A percentile compares a stretch with the other conserved stretches of the same genome.
Conservation (phyloP, 2,888 invertebrate genomes). For the Anthophora plumipes region DNA sequence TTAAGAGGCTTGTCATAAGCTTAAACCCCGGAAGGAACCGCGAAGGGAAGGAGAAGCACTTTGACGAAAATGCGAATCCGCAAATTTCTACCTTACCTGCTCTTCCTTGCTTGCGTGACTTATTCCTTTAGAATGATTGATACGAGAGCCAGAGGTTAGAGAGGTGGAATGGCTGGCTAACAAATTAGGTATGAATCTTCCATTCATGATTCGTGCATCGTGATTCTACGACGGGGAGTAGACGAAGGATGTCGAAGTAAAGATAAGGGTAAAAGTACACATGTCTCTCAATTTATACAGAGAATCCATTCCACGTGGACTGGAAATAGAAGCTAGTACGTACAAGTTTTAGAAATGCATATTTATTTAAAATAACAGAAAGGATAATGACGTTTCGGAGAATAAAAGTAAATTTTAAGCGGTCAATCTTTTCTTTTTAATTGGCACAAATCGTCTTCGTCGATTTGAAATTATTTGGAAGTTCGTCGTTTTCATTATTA, state of each 20-base stretch:
- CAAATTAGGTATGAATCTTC: conserved; percentile 9
- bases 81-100: neutral
- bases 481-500: no score
- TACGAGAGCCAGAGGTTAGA: neutral
- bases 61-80: conserved; percentile 14
- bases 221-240: neutral
- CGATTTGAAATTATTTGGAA: no score
- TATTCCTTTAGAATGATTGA: conserved; percentile 25
- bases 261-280: neutral
- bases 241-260: neutral
- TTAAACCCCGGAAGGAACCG: neutral
- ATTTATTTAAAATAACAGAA: no score
- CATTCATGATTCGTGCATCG: neutral
- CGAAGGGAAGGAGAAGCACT: neutral
- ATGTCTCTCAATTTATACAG: no score
- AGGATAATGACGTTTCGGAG: no score
- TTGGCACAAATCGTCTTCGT: no score
- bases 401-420: no score
- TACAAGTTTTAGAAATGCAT: no score
- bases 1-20: conserved; percentile 32
- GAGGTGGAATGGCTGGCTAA: neutral
- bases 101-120: conserved; percentile 11
- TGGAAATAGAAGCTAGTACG: no score
- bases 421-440: no score
- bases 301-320: no score